Evolutionary conservation across 1,140 invertebrate species (phyloP).

Genomic region (Drosophila melanica): DNA sequence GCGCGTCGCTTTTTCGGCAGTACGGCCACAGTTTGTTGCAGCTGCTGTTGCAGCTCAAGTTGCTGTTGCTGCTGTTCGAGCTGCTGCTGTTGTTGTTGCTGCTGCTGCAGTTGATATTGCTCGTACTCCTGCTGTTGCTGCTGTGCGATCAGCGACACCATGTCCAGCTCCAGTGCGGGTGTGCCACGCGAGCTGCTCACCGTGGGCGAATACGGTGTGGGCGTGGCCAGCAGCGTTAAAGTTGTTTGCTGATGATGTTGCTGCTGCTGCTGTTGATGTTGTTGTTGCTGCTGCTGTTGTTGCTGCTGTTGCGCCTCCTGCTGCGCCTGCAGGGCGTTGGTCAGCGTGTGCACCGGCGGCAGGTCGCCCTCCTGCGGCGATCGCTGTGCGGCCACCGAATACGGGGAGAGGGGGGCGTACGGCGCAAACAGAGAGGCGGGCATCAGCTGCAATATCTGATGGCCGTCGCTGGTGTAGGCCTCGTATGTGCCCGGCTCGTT

Average conservation of each 20-base stretch:
- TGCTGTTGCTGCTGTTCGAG: conserved; percentile 16
- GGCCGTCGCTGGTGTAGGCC: conserved; percentile 56
- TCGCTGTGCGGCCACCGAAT: conserved; percentile 67
- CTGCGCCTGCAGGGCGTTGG: conserved; percentile 61
- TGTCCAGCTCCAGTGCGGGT: conserved; percentile 60
- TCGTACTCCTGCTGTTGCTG: conserved; percentile 43
- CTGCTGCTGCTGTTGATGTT: conserved; percentile 51
- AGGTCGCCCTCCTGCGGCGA: conserved; percentile 79
- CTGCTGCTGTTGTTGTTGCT: conserved; percentile 13
- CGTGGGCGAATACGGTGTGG: conserved; percentile 74
- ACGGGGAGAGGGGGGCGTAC: conserved; percentile 65
- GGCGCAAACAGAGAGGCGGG: conserved; percentile 53
- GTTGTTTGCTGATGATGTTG: conserved; percentile 36
- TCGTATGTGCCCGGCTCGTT: conserved; percentile 46
- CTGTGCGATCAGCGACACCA: conserved; percentile 57
- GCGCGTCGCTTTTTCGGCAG: conserved; percentile 40
- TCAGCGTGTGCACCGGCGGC: conserved; percentile 72
- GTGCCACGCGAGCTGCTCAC: conserved; percentile 71
- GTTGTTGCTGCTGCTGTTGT: conserved; percentile 50
- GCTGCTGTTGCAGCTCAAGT: conserved; percentile 1
- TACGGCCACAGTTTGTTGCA: conserved; percentile 20
- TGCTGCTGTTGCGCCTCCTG: conserved; percentile 58
- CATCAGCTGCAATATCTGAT: conserved; percentile 75
- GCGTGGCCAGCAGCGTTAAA: conserved; percentile 54
- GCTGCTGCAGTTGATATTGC: conserved; percentile 24